phyloP scores from a whole-genome alignment of 2,113 vertebrate genomes.

The Galbula dea region DNA sequence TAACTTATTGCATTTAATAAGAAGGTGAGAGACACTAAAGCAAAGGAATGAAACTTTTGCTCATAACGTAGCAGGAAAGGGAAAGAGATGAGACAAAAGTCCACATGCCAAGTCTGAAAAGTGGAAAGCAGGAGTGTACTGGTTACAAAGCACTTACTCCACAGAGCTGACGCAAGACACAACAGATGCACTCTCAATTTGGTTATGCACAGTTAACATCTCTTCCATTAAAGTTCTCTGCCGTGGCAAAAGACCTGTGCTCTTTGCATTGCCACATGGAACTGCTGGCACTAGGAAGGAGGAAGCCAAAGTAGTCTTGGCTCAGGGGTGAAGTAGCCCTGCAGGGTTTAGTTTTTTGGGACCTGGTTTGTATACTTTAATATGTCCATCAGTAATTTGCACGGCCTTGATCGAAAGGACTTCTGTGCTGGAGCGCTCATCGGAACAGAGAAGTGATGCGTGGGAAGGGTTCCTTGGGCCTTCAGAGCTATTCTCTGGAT shows the following conservation, averaged over 20 bases:
- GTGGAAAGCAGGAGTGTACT: not conserved
- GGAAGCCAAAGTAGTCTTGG: not conserved
- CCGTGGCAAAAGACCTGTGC: not conserved
- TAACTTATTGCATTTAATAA: constrained; percentile 62
- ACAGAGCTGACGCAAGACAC: not conserved
- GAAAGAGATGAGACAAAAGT: constrained; percentile 20
- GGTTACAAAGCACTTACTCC: not conserved
- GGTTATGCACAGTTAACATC: not conserved
- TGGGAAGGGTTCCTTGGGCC: not conserved
- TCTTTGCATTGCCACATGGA: not conserved
- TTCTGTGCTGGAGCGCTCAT: not conserved
- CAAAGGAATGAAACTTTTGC: constrained; percentile 42
- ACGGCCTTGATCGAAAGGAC: fast-evolving
- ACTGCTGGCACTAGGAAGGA: not conserved
- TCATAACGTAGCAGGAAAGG: not conserved
- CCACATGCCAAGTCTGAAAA: not conserved
- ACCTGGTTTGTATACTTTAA: not conserved
- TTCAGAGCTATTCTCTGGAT: not conserved
- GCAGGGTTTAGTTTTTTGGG: not conserved
- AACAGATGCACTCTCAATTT: not conserved
- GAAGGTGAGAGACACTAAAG: constrained; percentile 35
- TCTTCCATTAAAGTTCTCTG: not conserved
- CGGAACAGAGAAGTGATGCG: not conserved
- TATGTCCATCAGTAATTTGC: not conserved
- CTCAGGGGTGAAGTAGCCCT: not conserved